Evolutionary conservation across 2,797 vertebrate species (phyloP).

Genomic region (Fringilla coelebs): DNA sequence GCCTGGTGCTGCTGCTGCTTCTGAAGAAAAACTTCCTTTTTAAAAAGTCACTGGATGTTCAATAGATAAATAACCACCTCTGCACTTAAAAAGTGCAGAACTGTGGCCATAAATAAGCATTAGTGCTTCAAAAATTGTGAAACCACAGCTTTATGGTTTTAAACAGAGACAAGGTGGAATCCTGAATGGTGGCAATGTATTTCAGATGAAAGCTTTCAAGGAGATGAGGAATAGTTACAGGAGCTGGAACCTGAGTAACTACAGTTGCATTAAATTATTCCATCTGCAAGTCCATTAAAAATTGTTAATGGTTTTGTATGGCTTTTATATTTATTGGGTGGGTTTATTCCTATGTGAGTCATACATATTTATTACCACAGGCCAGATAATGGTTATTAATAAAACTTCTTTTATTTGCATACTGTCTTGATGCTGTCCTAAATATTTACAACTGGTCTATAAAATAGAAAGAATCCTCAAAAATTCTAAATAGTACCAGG

Average conservation of each 20-base stretch:
- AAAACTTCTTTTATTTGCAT: conserved; percentile 63
- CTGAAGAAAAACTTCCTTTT: accelerated
- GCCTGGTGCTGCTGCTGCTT: background rate
- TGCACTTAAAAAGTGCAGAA: background rate
- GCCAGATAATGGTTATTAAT: conserved; percentile 62
- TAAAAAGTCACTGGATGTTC: background rate
- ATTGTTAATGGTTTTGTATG: conserved; percentile 62
- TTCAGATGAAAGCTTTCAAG: conserved; percentile 53
- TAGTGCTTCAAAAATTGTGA: conserved; percentile 26
- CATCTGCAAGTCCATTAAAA: conserved; percentile 65
- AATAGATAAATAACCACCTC: background rate
- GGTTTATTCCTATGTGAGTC: conserved; percentile 46
- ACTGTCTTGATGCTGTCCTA: conserved; percentile 40
- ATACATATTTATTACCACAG: conserved; percentile 56
- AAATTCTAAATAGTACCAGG: background rate
- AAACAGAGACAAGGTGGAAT: conserved; percentile 46
- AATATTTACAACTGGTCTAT: conserved; percentile 42
- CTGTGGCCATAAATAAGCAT: conserved; percentile 3
- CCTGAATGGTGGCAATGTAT: conserved; percentile 8
- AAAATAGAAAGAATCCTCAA: conserved; percentile 14
- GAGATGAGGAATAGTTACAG: conserved; percentile 43
- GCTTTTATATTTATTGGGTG: conserved; percentile 59
- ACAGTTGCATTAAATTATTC: conserved; percentile 57
- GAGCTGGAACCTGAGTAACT: conserved; percentile 23
- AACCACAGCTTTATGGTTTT: conserved; percentile 42